Conservation (phyloP, 2,113 vertebrate genomes). For the Clinocottus analis region DNA sequence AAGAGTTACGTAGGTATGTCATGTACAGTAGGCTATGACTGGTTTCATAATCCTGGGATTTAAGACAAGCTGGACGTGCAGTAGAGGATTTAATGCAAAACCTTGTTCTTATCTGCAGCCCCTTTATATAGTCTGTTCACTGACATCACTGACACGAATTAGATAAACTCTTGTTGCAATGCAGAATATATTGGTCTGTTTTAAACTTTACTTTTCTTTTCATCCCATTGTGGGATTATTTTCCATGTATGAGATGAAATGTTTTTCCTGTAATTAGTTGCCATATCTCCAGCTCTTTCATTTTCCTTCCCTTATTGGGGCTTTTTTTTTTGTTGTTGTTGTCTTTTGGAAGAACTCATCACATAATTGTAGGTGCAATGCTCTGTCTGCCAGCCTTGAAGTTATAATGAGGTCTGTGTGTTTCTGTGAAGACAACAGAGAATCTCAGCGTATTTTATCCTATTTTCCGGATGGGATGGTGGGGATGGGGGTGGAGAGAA, state of each 20-base stretch:
- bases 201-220: constrained; percentile 49
- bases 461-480: constrained; percentile 68
- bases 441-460: constrained; percentile 74
- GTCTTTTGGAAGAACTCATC: constrained; percentile 67
- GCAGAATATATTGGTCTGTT: constrained; percentile 48
- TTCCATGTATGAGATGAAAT: constrained; percentile 62
- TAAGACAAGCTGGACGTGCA: constrained; percentile 8
- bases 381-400: constrained; percentile 78
- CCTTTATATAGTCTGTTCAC: constrained; percentile 35
- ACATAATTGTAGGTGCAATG: constrained; percentile 78
- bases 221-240: constrained; percentile 62
- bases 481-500: constrained; percentile 19
- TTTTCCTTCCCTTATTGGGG: constrained; percentile 43
- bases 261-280: constrained; percentile 76
- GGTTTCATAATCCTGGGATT: constrained; percentile 3
- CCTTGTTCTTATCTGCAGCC: constrained; percentile 28
- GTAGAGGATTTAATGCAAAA: constrained; percentile 34
- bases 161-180: constrained; percentile 48
- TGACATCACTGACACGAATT: constrained; percentile 58
- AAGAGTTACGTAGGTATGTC: background rate
- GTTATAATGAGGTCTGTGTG: constrained; percentile 82
- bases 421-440: constrained; percentile 73
- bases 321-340: constrained; percentile 38
- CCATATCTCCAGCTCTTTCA: constrained; percentile 61
- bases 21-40: background rate